These are phyloP conservation scores for Podargus strigoides DNA, from an alignment of 2,797 vertebrate species.

Conservation along the genomic window DNA sequence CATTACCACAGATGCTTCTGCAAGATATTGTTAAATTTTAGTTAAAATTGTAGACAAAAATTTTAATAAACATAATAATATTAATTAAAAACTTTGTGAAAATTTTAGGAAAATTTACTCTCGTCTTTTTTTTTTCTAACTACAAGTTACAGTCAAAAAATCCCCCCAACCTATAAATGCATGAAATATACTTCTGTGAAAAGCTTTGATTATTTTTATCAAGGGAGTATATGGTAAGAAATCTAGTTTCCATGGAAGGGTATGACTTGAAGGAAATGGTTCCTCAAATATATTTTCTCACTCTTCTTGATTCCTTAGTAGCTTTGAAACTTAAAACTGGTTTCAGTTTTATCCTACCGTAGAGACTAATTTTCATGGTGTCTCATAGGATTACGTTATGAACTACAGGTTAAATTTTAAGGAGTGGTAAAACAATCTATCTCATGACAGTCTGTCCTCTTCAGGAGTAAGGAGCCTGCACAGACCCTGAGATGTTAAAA, in stretches of 20 bases:
- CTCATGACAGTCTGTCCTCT: not conserved
- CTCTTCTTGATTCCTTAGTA: not conserved
- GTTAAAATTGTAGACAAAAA: not conserved
- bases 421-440: not conserved
- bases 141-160: not conserved
- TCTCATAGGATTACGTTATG: not conserved
- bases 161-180: fast-evolving
- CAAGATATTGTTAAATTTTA: not conserved
- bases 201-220: not conserved
- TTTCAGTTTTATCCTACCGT: not conserved
- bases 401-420: not conserved
- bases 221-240: not conserved
- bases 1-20: not conserved
- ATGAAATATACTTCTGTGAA: not conserved
- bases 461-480: not conserved
- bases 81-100: not conserved
- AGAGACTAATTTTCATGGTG: not conserved
- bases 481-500: not conserved
- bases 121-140: not conserved
- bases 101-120: not conserved
- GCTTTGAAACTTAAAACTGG: not conserved
- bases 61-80: not conserved
- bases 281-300: not conserved
- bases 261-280: not conserved
- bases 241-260: not conserved